phyloP scores from a whole-genome alignment of 2,113 vertebrate genomes.

The Bungarus multicinctus region DNA sequence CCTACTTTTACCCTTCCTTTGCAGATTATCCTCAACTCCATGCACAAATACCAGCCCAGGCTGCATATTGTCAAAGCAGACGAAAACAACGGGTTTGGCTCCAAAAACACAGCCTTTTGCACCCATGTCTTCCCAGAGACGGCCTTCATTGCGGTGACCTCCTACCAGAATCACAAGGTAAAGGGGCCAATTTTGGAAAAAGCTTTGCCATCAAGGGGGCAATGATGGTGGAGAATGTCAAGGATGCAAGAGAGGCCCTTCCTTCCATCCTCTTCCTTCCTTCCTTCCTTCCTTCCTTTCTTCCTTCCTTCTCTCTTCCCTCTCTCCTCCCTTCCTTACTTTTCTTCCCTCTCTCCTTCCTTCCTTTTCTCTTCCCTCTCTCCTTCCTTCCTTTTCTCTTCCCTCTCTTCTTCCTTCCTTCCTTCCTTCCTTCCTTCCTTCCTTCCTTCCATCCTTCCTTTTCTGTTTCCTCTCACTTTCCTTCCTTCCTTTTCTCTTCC shows the following conservation, averaged over 20 bases:
- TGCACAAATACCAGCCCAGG: constrained; percentile 98
- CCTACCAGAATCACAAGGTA: constrained; percentile 98
- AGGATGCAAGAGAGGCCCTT: not conserved
- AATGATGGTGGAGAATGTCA: not conserved
- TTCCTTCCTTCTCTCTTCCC: no score
- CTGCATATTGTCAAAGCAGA: constrained; percentile 98
- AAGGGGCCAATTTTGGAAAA: constrained; percentile 3
- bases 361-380: no score
- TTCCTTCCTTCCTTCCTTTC: not conserved
- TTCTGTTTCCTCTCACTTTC: no score
- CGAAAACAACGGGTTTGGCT: constrained; percentile 97
- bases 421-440: no score
- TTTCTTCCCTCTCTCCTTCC: no score
- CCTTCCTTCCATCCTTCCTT: no score
- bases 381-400: no score
- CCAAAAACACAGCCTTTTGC: constrained; percentile 97
- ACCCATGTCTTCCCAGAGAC: constrained; percentile 97
- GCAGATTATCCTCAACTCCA: constrained; percentile 97
- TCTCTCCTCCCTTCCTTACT: no score
- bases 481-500: no score
- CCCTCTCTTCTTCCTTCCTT: no score
- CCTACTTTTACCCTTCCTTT: constrained; percentile 26
- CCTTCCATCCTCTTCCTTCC: no score
- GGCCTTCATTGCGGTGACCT: constrained; percentile 94
- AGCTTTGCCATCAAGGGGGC: not conserved